These are phyloP conservation scores for Tuta absoluta DNA, from an alignment of 2,888 invertebrate species.

Conservation along the genomic window DNA sequence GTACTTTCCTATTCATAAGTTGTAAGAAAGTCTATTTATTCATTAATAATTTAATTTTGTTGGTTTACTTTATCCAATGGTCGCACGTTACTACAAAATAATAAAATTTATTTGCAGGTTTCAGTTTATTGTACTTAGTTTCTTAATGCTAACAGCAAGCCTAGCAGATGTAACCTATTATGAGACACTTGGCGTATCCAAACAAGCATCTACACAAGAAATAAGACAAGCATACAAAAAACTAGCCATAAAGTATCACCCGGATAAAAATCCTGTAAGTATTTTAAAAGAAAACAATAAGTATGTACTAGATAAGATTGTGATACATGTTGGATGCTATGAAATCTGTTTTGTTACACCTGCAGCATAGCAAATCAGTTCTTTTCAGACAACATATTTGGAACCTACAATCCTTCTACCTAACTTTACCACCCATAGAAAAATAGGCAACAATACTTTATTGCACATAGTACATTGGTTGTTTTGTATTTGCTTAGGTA, in stretches of 20 bases:
- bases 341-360: not conserved
- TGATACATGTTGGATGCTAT: too few relatives aligned
- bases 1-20: slow-evolving; percentile 1
- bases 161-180: slow-evolving; percentile 76
- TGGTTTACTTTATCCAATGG: not conserved
- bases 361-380: not conserved
- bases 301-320: too few relatives aligned
- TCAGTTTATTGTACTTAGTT: slow-evolving; percentile 46
- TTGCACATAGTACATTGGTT: too few relatives aligned
- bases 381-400: too few relatives aligned
- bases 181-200: slow-evolving; percentile 84
- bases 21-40: too few relatives aligned
- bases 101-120: slow-evolving; percentile 48
- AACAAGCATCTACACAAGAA: slow-evolving; percentile 85
- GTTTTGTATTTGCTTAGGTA: too few relatives aligned
- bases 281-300: too few relatives aligned
- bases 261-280: slow-evolving; percentile 86
- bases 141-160: slow-evolving; percentile 52
- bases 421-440: too few relatives aligned
- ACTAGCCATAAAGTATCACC: slow-evolving; percentile 86
- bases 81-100: slow-evolving; percentile 23
- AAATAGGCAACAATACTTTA: too few relatives aligned
- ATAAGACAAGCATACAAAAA: slow-evolving; percentile 90
- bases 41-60: slow-evolving; percentile 32
- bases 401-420: too few relatives aligned